A percentile compares a stretch with the other conserved stretches of the same genome.
Evolutionary conservation across 2,888 invertebrate species (phyloP).

Genomic region (Hoplodrina blanda): DNA sequence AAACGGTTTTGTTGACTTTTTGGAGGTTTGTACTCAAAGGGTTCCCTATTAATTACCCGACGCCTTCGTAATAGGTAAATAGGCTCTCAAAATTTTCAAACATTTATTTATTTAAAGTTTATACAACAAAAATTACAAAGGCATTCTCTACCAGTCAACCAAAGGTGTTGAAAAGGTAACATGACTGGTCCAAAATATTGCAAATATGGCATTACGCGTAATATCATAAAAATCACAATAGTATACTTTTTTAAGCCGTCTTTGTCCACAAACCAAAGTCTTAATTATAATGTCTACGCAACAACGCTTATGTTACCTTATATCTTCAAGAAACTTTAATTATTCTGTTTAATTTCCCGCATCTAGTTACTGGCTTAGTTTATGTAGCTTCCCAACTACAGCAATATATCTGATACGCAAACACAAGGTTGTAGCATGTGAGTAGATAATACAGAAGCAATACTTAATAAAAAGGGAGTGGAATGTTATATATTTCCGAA

Average conservation of each 20-base stretch:
- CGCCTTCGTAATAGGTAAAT: too few species aligned
- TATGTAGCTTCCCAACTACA: conserved; percentile 35
- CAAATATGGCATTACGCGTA: too few species aligned
- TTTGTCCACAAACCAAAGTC: background rate
- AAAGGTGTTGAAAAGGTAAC: too few species aligned
- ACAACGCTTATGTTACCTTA: conserved; percentile 5
- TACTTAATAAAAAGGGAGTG: background rate
- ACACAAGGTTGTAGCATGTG: background rate
- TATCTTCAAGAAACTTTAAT: conserved; percentile 42
- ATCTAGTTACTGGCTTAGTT: conserved; percentile 43
- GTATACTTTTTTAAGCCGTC: too few species aligned
- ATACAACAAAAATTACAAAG: too few species aligned
- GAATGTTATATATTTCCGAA: too few species aligned
- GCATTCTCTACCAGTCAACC: too few species aligned
- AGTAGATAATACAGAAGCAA: conserved; percentile 14
- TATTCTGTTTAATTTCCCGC: conserved; percentile 41
- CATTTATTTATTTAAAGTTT: too few species aligned
- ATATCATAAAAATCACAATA: background rate
- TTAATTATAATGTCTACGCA: background rate
- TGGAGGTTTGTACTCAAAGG: too few species aligned
- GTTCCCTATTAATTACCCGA: too few species aligned
- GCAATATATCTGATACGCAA: conserved; percentile 36
- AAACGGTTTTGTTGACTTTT: background rate
- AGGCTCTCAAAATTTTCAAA: too few species aligned
- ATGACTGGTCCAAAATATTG: too few species aligned